Base-by-base conservation (phyloP, 2,888 invertebrate species). In the Drosophila leonis region DNA sequence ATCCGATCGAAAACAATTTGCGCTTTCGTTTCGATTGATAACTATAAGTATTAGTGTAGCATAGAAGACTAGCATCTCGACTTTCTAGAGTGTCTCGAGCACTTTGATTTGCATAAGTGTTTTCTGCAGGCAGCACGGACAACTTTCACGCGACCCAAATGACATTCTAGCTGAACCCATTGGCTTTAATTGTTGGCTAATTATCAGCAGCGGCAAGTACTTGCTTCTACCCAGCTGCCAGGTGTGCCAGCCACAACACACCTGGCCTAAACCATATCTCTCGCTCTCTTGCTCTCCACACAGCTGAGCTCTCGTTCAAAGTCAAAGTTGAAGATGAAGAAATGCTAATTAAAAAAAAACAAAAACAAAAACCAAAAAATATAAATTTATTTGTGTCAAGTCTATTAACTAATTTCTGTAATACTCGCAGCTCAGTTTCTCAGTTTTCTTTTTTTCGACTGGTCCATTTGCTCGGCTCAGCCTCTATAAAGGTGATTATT, bases 21-120 rank as follows among this genome's bases (percentile, higher is more conserved):
- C 73, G 72, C 76, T 76, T 77, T 76, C 73, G 33, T 69, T 68
- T 75, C 66, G 71, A 71, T 72, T 57, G 65, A 65, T 51, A 33
- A 42, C 31, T 57, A 35, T 62, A 57, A 18, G 31, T 44, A 9
- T 15, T 31, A 55, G n/a, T 8, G 15, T 31, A 41, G 54, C 39
- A 18, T 18, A 31, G 39, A n/a, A 27, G 49, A 39, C 37, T 37
- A n/a, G n/a, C n/a, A 75, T 31, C 18, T 55, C 15, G 13, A 56
- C 78, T 78, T 78, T 78, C 78, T 78, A 78, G 62, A 46, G 46
- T 48, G 63, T 71, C 48, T 33, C 51, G 68, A 72, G 31, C n/a
- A 13, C 12, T 83, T 84, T 63, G 80, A 83, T 85, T 83, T 83
- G 82, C 85, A 83, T 83, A 85, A 80, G 48, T 80, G 71, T 78